These are phyloP conservation scores for Hucho hucho DNA, from an alignment of 2,113 vertebrate species.

Conservation along the genomic window DNA sequence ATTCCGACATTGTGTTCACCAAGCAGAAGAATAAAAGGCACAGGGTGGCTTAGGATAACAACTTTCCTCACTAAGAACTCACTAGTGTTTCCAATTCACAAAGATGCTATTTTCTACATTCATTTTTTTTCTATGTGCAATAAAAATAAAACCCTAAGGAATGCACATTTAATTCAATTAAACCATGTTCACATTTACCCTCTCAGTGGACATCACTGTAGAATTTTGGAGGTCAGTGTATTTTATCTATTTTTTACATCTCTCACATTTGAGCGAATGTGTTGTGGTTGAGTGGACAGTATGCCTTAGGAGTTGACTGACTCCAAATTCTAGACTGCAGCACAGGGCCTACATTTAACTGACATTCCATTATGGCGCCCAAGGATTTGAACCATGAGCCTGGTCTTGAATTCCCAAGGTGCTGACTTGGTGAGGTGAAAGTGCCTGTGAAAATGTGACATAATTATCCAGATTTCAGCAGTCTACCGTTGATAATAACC, in stretches of 20 bases:
- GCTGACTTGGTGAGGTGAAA: not conserved
- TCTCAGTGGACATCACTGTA: not conserved
- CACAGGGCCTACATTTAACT: slow-evolving; percentile 7
- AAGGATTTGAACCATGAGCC: not conserved
- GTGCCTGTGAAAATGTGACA: slow-evolving; percentile 3
- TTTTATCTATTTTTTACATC: too few relatives aligned
- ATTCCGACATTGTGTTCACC: not conserved
- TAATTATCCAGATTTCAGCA: slow-evolving; percentile 4
- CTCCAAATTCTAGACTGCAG: not conserved
- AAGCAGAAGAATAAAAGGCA: not conserved
- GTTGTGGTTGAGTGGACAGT: slow-evolving; percentile 2
- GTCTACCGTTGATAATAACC: slow-evolving; percentile 11
- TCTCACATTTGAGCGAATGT: slow-evolving; percentile 4
- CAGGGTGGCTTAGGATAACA: not conserved
- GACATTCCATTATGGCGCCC: not conserved
- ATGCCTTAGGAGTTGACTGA: not conserved
- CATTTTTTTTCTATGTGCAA: too few relatives aligned
- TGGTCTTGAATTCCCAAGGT: slow-evolving; percentile 1
- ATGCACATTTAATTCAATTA: too few relatives aligned
- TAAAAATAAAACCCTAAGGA: too few relatives aligned
- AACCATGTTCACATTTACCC: too few relatives aligned
- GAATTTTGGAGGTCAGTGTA: slow-evolving; percentile 1
- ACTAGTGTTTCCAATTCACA: too few relatives aligned
- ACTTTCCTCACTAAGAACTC: not conserved
- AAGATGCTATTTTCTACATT: too few relatives aligned